Evolutionary conservation across 92 coral and sea anemone species (phyloP).

Genomic region (Phenganax stokvisi): DNA sequence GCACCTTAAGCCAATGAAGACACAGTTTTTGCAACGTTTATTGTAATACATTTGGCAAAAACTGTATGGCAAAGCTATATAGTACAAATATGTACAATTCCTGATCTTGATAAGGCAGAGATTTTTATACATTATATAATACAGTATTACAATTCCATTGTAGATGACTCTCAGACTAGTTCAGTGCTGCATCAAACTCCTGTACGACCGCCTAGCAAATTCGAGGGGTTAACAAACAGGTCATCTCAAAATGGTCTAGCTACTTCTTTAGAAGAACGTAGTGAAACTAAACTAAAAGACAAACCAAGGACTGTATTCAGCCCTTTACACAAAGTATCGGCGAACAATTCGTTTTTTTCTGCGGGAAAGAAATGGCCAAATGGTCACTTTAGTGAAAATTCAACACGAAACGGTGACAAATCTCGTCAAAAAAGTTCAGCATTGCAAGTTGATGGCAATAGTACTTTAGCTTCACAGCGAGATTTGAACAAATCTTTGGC

Average conservation of each 20-base stretch:
- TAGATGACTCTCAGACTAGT: too few species aligned
- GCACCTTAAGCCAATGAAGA: too few species aligned
- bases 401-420: not conserved
- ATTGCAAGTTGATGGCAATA: not conserved
- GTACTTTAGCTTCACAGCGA: not conserved
- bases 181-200: not conserved
- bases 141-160: too few species aligned
- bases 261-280: not conserved
- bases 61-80: too few species aligned
- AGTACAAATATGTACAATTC: too few species aligned
- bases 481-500: not conserved
- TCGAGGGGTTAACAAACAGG: not conserved
- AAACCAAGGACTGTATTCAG: too few species aligned
- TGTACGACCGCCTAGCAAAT: not conserved
- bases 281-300: too few species aligned
- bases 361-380: not conserved
- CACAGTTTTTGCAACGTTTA: too few species aligned
- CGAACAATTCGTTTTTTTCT: not conserved
- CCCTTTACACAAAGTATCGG: too few species aligned
- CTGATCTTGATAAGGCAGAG: too few species aligned
- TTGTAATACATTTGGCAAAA: too few species aligned
- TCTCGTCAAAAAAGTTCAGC: not conserved
- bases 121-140: too few species aligned
- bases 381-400: not conserved
- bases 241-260: not conserved